Evolutionary conservation across 2,113 vertebrate genomes (phyloP).

Genomic region (Acrocephalus kingi): DNA sequence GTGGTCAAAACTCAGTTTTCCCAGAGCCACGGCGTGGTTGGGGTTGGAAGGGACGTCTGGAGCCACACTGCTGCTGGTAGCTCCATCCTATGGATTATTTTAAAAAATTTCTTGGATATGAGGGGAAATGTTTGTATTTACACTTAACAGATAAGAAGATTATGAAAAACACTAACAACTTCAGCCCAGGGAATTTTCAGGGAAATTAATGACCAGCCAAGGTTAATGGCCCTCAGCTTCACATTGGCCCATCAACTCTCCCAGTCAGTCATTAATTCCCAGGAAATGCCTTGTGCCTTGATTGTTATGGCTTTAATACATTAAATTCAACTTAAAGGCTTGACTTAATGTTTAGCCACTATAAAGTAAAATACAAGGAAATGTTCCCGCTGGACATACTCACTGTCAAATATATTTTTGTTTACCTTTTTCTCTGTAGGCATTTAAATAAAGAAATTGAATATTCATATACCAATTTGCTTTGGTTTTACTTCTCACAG

Average conservation of each 20-base stretch:
- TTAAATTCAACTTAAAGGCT: constrained; percentile 74
- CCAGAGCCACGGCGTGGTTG: not conserved
- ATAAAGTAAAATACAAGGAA: constrained; percentile 67
- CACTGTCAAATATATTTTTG: constrained; percentile 50
- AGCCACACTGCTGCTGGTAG: not conserved
- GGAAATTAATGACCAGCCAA: constrained; percentile 69
- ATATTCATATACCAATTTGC: constrained; percentile 16
- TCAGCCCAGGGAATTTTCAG: constrained; percentile 63
- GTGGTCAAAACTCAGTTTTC: not conserved
- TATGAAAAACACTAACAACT: constrained; percentile 61
- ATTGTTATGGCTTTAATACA: constrained; percentile 72
- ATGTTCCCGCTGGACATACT: constrained; percentile 45
- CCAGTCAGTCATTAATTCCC: constrained; percentile 74
- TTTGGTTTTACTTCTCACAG: not conserved
- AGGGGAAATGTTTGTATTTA: constrained; percentile 28
- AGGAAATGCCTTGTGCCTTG: constrained; percentile 65
- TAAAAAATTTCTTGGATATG: not conserved
- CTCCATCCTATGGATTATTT: not conserved
- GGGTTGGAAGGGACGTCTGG: not conserved
- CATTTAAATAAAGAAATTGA: constrained; percentile 16
- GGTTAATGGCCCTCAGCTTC: constrained; percentile 70
- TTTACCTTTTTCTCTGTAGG: constrained; percentile 62
- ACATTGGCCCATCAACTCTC: constrained; percentile 63
- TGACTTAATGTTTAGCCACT: constrained; percentile 72
- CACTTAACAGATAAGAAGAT: constrained; percentile 45